Percentiles rank a stretch among this genome's conserved stretches.
Conservation (phyloP, 2,888 invertebrate genomes). For the Papilio protenor region DNA sequence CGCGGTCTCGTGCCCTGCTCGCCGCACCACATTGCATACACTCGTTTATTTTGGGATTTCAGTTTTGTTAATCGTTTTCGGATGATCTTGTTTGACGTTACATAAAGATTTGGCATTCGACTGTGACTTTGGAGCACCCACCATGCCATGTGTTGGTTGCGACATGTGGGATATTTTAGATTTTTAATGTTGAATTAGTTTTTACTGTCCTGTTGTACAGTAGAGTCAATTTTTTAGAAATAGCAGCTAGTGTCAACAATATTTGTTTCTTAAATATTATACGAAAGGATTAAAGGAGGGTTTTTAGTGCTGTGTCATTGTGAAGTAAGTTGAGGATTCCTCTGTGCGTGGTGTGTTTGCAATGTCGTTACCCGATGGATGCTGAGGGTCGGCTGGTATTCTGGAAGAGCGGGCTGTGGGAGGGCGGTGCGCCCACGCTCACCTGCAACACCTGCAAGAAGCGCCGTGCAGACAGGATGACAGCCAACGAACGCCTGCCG, state of each 20-base stretch:
- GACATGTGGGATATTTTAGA: background rate
- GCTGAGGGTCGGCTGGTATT: conserved; percentile 77
- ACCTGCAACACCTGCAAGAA: conserved; percentile 78
- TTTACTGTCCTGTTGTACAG: background rate
- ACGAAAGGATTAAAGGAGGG: background rate
- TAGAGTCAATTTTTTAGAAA: background rate
- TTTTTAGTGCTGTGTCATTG: background rate
- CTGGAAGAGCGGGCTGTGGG: conserved; percentile 80
- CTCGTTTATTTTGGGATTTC: conserved; percentile 71
- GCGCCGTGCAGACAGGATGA: conserved; percentile 77
- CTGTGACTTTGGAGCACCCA: conserved; percentile 20
- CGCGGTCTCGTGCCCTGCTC: conserved; percentile 48
- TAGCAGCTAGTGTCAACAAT: background rate
- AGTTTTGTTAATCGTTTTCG: conserved; percentile 69
- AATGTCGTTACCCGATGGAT: conserved; percentile 69
- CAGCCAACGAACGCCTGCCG: conserved; percentile 62
- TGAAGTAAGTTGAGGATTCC: conserved; percentile 18
- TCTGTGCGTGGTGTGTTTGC: conserved; percentile 47
- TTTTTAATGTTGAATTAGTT: background rate
- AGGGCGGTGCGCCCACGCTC: conserved; percentile 75
- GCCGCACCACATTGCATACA: conserved; percentile 66
- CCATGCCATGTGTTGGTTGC: conserved; percentile 11
- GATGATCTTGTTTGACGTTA: conserved; percentile 63
- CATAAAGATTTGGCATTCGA: conserved; percentile 58
- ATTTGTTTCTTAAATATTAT: background rate